phyloP scores from a whole-genome alignment of 2,797 vertebrate genomes.

The Girardinus metallicus region DNA sequence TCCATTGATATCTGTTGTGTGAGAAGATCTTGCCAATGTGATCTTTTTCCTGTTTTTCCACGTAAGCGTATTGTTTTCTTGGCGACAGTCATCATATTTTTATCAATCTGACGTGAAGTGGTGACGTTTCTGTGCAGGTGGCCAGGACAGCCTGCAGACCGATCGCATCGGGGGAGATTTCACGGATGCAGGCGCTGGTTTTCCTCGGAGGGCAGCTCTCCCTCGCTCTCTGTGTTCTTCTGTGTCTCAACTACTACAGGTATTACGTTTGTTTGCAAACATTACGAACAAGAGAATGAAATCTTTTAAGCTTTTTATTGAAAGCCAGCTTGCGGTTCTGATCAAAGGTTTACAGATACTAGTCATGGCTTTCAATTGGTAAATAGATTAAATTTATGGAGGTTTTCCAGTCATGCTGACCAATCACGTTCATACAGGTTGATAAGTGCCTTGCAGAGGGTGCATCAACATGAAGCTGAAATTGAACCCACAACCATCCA shows the following conservation, averaged over 20 bases:
- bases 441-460: not conserved
- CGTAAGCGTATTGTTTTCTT: not conserved
- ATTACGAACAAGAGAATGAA: not conserved
- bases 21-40: no score
- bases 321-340: not conserved
- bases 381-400: not conserved
- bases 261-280: conserved; percentile 39
- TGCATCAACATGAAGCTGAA: no score
- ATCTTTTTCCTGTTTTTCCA: not conserved
- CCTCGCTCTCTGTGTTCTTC: conserved; percentile 88
- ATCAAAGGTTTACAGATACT: not conserved
- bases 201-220: conserved; percentile 94
- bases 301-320: not conserved
- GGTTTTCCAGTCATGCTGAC: not conserved
- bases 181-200: conserved; percentile 85
- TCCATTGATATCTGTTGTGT: no score
- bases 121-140: conserved; percentile 79
- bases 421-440: not conserved
- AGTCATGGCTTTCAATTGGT: not conserved
- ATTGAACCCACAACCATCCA: not conserved
- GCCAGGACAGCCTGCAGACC: conserved; percentile 89
- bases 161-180: conserved; percentile 90
- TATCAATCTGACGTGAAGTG: not conserved
- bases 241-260: conserved; percentile 97
- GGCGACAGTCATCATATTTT: not conserved